phyloP scores from a whole-genome alignment of 2,888 invertebrate species.

The Euspilapteryx auroguttella region DNA sequence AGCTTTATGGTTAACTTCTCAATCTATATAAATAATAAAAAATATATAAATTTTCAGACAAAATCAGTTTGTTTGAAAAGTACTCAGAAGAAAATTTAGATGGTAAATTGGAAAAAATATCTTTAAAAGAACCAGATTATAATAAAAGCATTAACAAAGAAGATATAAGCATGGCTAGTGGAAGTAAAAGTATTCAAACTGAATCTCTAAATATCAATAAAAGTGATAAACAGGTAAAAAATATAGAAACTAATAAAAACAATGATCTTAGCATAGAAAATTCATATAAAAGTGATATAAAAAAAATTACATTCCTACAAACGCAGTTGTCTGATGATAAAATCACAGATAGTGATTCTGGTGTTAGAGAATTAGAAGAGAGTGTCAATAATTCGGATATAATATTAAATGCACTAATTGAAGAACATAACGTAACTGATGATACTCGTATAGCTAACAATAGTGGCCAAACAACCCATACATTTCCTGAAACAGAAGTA shows the following conservation, averaged over 20 bases:
- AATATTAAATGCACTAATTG: conserved; percentile 13
- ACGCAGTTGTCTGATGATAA: conserved; percentile 27
- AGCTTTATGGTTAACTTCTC: too few species aligned
- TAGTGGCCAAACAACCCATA: conserved; percentile 10
- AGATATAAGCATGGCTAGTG: too few species aligned
- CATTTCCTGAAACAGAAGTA: conserved; percentile 11
- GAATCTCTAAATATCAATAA: too few species aligned
- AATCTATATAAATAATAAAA: too few species aligned
- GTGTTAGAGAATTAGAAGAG: conserved; percentile 12
- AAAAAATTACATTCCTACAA: conserved; percentile 45
- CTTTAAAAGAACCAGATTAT: conserved; percentile 22
- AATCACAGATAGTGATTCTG: conserved; percentile 15
- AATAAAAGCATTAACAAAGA: conserved; percentile 23
- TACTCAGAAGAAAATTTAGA: conserved; percentile 28
- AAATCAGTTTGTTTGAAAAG: conserved; percentile 54
- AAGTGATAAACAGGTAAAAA: too few species aligned
- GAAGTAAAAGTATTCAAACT: too few species aligned
- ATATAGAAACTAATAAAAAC: too few species aligned
- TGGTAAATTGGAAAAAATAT: conserved; percentile 31
- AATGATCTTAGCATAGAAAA: too few species aligned
- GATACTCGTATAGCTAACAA: conserved; percentile 37
- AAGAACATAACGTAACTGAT: conserved; percentile 36
- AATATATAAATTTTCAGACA: too few species aligned
- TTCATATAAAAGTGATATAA: conserved; percentile 36
- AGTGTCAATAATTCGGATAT: conserved; percentile 12